phyloP scores from a whole-genome alignment of 2,113 vertebrate genomes.

The Lepus europaeus region DNA sequence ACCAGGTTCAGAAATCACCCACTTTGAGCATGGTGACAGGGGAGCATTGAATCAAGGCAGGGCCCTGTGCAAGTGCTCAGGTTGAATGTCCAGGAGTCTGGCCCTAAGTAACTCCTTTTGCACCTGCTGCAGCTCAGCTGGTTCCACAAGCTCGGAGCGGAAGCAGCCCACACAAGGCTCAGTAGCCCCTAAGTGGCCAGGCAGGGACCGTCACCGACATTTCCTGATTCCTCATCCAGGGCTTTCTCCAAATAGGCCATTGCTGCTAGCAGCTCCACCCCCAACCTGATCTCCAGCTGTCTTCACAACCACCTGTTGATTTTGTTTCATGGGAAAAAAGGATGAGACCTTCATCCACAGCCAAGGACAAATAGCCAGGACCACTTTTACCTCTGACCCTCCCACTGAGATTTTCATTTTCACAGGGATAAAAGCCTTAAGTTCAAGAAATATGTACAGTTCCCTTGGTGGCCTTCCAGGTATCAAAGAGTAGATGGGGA shows the following conservation, averaged over 20 bases:
- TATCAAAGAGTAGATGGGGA: conserved; percentile 24
- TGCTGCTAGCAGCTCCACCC: neutral
- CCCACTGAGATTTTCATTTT: conserved; percentile 56
- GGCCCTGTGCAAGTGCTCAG: neutral
- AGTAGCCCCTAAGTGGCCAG: neutral
- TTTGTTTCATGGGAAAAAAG: neutral
- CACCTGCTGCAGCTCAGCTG: neutral
- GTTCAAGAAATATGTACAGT: conserved; percentile 44
- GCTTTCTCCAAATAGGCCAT: neutral
- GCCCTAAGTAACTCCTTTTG: neutral
- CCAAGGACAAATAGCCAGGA: conserved; percentile 23
- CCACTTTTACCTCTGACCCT: conserved; percentile 26
- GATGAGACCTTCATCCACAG: conserved; percentile 37
- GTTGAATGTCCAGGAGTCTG: neutral
- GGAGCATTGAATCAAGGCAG: neutral
- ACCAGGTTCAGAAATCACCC: neutral
- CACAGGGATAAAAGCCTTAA: conserved; percentile 63
- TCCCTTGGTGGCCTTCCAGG: conserved; percentile 37
- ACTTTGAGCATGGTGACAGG: neutral
- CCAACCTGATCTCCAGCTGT: neutral
- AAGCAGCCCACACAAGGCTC: neutral
- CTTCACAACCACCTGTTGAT: conserved; percentile 36
- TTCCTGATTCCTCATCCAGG: neutral
- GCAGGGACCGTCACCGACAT: neutral
- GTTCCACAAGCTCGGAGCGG: neutral